Conservation (phyloP, 2,113 vertebrate species). For the Mus spicilegus region DNA sequence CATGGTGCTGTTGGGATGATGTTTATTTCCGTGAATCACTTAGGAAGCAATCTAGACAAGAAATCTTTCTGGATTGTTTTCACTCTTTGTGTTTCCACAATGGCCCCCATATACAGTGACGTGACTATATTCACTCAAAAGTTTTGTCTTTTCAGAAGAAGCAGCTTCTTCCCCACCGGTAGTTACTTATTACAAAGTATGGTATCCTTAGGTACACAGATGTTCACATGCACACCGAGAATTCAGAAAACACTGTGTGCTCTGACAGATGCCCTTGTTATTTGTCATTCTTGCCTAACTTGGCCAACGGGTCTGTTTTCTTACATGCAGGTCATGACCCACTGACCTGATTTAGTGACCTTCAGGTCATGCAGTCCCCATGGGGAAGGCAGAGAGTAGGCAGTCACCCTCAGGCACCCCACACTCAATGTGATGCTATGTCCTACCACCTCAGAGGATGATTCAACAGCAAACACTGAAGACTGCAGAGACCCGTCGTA, state of each 20-base stretch:
- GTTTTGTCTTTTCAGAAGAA: background rate
- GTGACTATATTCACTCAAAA: no score
- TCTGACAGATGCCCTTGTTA: background rate
- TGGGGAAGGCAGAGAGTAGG: background rate
- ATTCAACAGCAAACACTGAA: background rate
- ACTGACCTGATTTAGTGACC: background rate
- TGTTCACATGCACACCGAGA: fast-evolving
- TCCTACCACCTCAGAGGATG: background rate
- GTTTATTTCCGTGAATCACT: no score
- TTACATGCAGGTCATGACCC: background rate
- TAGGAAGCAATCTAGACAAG: background rate
- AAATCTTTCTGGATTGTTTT: background rate
- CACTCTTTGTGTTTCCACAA: background rate
- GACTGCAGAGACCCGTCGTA: background rate
- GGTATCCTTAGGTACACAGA: fast-evolving
- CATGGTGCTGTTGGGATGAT: background rate
- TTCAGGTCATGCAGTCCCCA: background rate
- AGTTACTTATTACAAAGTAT: background rate
- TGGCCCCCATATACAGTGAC: background rate
- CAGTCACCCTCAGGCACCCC: fast-evolving
- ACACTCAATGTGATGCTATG: fast-evolving
- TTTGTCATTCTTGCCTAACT: background rate
- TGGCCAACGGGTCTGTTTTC: background rate
- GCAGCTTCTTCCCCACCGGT: background rate
- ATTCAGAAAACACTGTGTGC: background rate